Conservation (phyloP, 2,797 vertebrate genomes). For the Tapera naevia region DNA sequence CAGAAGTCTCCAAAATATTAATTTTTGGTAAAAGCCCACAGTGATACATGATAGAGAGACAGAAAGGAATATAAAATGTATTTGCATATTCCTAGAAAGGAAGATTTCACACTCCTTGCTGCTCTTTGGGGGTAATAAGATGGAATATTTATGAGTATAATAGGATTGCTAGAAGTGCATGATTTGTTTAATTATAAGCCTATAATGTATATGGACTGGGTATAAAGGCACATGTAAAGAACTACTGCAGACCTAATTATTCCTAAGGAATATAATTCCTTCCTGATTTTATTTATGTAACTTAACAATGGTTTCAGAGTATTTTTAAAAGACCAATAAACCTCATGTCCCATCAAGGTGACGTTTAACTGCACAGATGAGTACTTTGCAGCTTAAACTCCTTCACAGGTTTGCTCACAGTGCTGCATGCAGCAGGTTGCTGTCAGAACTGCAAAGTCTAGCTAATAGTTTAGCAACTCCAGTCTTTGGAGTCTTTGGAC, state of each 20-base stretch:
- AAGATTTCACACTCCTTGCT: neutral
- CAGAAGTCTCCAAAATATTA: neutral
- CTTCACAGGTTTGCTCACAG: neutral
- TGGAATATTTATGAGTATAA: neutral
- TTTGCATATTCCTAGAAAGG: neutral
- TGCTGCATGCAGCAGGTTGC: neutral
- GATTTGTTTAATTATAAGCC: neutral
- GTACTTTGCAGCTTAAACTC: neutral
- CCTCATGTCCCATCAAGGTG: neutral
- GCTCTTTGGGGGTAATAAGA: neutral
- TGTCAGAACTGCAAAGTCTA: neutral
- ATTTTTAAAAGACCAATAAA: neutral
- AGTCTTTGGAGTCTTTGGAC: neutral
- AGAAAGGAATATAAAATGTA: neutral
- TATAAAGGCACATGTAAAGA: neutral
- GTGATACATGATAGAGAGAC: neutral
- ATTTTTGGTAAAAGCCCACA: neutral
- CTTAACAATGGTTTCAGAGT: neutral
- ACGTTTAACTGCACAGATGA: neutral
- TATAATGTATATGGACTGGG: fast-evolving
- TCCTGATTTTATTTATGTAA: neutral
- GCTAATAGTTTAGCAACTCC: neutral
- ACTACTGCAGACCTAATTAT: neutral
- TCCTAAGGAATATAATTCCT: neutral
- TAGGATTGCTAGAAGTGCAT: neutral